Conservation (phyloP, 2,888 invertebrate genomes). For the Drosophila histrio region DNA sequence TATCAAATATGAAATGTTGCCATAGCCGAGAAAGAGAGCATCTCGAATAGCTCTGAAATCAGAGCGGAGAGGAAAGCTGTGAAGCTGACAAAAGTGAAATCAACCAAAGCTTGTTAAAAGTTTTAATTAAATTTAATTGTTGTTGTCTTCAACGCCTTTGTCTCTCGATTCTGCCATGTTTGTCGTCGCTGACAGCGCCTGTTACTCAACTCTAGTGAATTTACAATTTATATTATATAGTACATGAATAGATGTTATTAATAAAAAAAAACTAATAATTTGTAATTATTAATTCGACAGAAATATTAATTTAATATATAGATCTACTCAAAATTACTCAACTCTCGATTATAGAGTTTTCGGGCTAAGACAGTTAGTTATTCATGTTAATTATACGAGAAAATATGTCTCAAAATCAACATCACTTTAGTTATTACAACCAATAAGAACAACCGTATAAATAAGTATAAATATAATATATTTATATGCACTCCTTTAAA, state of each 20-base stretch:
- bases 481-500: neutral
- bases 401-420: too few relatives aligned
- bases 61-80: conserved; percentile 20
- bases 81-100: conserved; percentile 70
- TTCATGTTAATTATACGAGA: neutral
- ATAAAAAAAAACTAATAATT: conserved; percentile 2
- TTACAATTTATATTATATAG: conserved; percentile 14
- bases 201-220: conserved; percentile 20
- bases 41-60: conserved; percentile 38
- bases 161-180: conserved; percentile 5
- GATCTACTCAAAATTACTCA: too few relatives aligned
- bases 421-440: too few relatives aligned
- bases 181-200: neutral
- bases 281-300: too few relatives aligned
- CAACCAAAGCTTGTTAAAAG: conserved; percentile 74
- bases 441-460: neutral
- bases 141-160: conserved; percentile 41
- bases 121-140: conserved; percentile 81
- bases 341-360: too few relatives aligned
- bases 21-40: conserved; percentile 33
- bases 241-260: conserved; percentile 2
- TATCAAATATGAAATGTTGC: conserved; percentile 76
- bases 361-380: too few relatives aligned
- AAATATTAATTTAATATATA: too few relatives aligned
- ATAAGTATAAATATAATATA: neutral